These are phyloP conservation scores for Gymnocheta viridis DNA, from an alignment of 2,888 invertebrate species.

Conservation along the genomic window DNA sequence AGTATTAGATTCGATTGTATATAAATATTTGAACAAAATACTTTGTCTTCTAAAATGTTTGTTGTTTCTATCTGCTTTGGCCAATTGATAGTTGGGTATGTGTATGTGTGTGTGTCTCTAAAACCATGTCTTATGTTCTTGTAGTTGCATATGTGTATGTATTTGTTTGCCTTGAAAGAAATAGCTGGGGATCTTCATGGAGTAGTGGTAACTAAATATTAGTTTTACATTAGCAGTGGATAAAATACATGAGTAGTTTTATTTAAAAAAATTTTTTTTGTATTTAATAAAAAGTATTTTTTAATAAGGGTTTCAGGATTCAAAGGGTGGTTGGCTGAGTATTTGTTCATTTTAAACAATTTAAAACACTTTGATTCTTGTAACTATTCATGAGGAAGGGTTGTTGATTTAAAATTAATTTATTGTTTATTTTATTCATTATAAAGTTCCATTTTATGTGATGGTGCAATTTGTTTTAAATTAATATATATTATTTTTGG, in stretches of 20 bases:
- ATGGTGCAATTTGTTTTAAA: not conserved
- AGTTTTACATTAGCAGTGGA: slow-evolving; percentile 63
- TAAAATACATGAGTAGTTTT: slow-evolving; percentile 38
- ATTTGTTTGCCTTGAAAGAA: not conserved
- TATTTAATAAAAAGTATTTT: not conserved
- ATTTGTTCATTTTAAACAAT: slow-evolving; percentile 35
- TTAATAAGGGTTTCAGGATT: not conserved
- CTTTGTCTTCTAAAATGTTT: slow-evolving; percentile 15
- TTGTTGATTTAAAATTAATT: slow-evolving; percentile 18
- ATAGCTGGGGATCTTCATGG: not conserved
- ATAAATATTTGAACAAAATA: slow-evolving; percentile 68
- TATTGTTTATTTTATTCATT: slow-evolving; percentile 14
- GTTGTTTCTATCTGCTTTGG: not conserved
- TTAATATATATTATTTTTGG: not conserved
- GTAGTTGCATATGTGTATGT: not conserved
- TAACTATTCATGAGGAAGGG: slow-evolving; percentile 19
- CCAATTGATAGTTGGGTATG: not conserved
- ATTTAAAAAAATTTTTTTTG: slow-evolving; percentile 18
- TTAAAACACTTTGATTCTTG: slow-evolving; percentile 54
- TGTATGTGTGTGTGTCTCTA: not conserved
- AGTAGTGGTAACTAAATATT: slow-evolving; percentile 61
- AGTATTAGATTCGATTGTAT: slow-evolving; percentile 60
- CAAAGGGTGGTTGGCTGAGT: slow-evolving; percentile 14
- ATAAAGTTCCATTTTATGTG: not conserved
- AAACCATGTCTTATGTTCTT: not conserved